phyloP scores from a whole-genome alignment of 1,140 invertebrate species.

The Macrobrachium rosenbergii region DNA sequence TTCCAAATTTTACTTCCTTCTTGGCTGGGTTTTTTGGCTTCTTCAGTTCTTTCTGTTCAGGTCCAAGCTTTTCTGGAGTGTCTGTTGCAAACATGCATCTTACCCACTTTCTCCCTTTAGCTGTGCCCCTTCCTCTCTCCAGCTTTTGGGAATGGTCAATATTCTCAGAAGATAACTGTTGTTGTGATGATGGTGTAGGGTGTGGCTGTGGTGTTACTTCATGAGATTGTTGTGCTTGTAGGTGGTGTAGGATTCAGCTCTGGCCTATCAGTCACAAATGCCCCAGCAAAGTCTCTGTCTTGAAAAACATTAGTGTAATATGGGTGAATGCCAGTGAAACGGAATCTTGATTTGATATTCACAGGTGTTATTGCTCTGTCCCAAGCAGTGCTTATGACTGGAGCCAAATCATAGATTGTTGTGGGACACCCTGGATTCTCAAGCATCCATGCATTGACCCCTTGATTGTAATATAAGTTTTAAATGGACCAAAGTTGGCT shows the following conservation, averaged over 20 bases:
- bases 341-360: conserved; percentile 17
- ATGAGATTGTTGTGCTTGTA: conserved; percentile 24
- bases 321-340: not conserved
- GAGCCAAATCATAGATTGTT: conserved; percentile 19
- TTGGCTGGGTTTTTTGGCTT: conserved; percentile 28
- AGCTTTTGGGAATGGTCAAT: conserved; percentile 18
- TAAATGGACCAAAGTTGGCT: conserved; percentile 19
- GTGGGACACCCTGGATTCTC: not conserved
- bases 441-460: conserved; percentile 33
- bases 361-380: conserved; percentile 26
- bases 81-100: conserved; percentile 31
- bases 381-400: conserved; percentile 21
- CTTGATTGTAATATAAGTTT: conserved; percentile 25
- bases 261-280: conserved; percentile 13
- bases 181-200: not conserved
- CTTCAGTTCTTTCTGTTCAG: conserved; percentile 10
- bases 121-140: conserved; percentile 11
- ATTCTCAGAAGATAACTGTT: conserved; percentile 5
- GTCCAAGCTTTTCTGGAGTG: conserved; percentile 38
- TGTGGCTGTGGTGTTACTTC: conserved; percentile 12
- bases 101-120: conserved; percentile 26
- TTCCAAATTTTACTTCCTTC: conserved; percentile 1
- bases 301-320: too few relatives aligned
- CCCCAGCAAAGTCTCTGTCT: conserved; percentile 14
- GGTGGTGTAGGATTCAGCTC: not conserved